phyloP scores from a whole-genome alignment of 2,113 vertebrate genomes.

The Entelurus aequoreus region DNA sequence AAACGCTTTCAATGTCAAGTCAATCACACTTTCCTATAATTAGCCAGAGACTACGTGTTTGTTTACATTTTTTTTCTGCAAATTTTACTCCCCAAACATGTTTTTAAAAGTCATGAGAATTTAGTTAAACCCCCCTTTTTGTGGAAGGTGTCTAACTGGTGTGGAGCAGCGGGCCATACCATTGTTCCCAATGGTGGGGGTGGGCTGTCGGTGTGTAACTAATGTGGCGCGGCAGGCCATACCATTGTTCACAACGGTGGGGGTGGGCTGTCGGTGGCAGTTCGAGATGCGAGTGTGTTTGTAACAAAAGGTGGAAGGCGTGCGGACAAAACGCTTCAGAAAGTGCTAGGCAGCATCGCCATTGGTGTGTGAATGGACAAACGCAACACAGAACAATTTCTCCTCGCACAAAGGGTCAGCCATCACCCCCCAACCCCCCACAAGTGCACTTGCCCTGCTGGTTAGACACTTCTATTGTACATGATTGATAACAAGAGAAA shows the following conservation, averaged over 20 bases:
- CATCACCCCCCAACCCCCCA: constrained; percentile 8
- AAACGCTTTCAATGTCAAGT: too few relatives aligned
- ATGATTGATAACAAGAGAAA: neutral
- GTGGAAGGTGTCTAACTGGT: constrained; percentile 64
- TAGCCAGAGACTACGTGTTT: too few relatives aligned
- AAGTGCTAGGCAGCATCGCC: constrained; percentile 63
- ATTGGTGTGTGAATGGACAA: constrained; percentile 47
- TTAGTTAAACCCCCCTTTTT: constrained; percentile 8
- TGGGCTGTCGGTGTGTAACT: constrained; percentile 7
- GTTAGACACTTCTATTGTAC: neutral
- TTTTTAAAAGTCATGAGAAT: constrained; percentile 11
- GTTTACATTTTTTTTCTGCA: too few relatives aligned
- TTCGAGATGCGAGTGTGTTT: constrained; percentile 66
- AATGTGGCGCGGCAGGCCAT: constrained; percentile 32
- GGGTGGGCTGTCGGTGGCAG: constrained; percentile 23
- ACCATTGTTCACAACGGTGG: constrained; percentile 54
- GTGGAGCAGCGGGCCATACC: constrained; percentile 56
- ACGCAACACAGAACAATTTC: constrained; percentile 55
- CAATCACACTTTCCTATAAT: too few relatives aligned
- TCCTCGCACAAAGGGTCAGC: constrained; percentile 47
- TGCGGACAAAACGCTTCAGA: constrained; percentile 67
- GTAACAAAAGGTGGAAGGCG: constrained; percentile 69
- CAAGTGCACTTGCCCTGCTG: constrained; percentile 32
- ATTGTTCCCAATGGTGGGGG: constrained; percentile 48
- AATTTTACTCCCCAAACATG: too few relatives aligned